A percentile compares a stretch with the other conserved stretches of the same genome.
These are phyloP conservation scores for Fopius arisanus DNA, from an alignment of 1,140 invertebrate genomes.

Conservation along the genomic window DNA sequence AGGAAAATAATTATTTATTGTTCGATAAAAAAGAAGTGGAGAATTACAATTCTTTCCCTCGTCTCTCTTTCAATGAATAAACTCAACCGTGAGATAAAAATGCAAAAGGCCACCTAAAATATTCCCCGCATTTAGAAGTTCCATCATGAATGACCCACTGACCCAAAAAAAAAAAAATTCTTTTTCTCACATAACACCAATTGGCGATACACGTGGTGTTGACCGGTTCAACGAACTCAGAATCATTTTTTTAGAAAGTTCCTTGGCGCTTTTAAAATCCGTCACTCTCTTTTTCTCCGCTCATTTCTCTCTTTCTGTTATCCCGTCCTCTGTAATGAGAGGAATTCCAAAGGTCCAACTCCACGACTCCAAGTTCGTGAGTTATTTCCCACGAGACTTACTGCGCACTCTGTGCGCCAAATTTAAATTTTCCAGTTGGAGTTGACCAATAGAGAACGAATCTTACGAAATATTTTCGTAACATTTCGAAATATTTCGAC, in stretches of 20 bases:
- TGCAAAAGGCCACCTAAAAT: neutral
- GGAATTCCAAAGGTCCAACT: neutral
- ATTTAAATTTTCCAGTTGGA: too few species aligned
- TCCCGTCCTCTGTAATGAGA: neutral
- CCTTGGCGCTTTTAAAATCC: neutral
- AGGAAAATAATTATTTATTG: neutral
- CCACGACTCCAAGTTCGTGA: conserved; percentile 14
- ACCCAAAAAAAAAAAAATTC: conserved; percentile 25
- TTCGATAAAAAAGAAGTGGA: neutral
- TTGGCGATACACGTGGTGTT: neutral
- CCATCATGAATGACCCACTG: conserved; percentile 23
- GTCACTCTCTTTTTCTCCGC: conserved; percentile 4
- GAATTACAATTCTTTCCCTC: too few species aligned
- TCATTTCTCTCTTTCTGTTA: neutral
- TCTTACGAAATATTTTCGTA: too few species aligned
- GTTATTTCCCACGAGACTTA: conserved; percentile 46
- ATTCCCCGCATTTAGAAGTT: neutral
- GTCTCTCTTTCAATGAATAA: neutral
- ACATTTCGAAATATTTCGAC: too few species aligned
- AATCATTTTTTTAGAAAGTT: conserved; percentile 25
- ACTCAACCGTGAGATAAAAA: neutral
- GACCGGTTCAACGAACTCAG: conserved; percentile 17
- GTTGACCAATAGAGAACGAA: too few species aligned
- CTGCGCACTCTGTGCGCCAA: too few species aligned
- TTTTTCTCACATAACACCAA: conserved; percentile 16